phyloP scores from a whole-genome alignment of 2,888 invertebrate species.

The Cosmorhoe ocellata region DNA sequence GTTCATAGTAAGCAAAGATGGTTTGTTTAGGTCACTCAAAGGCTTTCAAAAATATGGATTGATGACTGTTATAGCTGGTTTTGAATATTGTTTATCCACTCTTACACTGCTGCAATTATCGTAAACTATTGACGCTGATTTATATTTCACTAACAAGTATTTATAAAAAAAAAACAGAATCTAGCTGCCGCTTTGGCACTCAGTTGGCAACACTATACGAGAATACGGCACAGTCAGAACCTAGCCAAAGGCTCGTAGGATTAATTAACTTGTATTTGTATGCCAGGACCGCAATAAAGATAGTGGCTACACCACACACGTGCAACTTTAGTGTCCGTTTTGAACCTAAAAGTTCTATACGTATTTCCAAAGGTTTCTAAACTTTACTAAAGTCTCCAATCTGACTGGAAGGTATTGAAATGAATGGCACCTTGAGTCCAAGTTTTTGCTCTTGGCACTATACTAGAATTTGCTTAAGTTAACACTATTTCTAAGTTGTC shows the following conservation, averaged over 20 bases:
- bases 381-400: no score
- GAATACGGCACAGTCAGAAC: slow-evolving; percentile 45
- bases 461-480: neutral
- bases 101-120: no score
- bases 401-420: neutral
- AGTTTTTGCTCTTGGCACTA: neutral
- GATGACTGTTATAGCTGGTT: no score
- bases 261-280: slow-evolving; percentile 41
- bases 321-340: slow-evolving; percentile 12
- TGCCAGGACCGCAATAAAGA: slow-evolving; percentile 28
- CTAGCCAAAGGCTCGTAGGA: slow-evolving; percentile 37
- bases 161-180: no score
- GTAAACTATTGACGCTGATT: no score
- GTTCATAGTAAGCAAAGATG: no score
- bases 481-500: slow-evolving; percentile 14
- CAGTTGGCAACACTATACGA: slow-evolving; percentile 37
- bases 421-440: neutral
- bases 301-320: slow-evolving; percentile 19
- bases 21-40: no score
- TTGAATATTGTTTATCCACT: no score
- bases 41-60: no score
- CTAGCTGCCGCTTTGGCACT: neutral
- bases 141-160: no score
- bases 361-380: neutral
- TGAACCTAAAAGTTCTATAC: slow-evolving; percentile 1